A percentile compares a stretch with the other conserved stretches of the same genome.
Evolutionary conservation across 2,888 invertebrate species (phyloP).

Genomic region (Andricus quercusramuli): DNA sequence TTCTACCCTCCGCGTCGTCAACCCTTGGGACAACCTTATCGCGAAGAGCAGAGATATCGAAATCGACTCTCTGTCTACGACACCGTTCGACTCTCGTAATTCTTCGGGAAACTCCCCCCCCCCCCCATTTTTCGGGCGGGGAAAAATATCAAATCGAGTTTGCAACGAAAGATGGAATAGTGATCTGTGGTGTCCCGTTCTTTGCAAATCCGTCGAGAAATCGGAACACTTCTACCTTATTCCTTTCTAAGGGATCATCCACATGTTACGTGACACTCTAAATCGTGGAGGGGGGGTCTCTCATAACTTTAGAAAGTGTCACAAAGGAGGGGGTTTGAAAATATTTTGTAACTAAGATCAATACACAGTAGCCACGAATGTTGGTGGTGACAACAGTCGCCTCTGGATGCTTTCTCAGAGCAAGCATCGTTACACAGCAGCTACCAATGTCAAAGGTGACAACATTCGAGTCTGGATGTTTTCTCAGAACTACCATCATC

Average conservation of each 20-base stretch:
- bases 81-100: constrained; percentile 69
- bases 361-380: no score
- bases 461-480: no score
- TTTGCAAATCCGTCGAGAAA: constrained; percentile 1
- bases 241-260: background rate
- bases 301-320: no score
- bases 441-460: no score
- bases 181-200: constrained; percentile 24
- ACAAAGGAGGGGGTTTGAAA: no score
- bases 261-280: no score
- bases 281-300: no score
- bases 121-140: constrained; percentile 63
- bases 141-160: constrained; percentile 70
- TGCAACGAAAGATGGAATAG: constrained; percentile 58
- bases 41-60: constrained; percentile 62
- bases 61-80: constrained; percentile 67
- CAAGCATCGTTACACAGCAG: no score
- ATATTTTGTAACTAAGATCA: no score
- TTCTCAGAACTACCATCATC: no score
- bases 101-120: constrained; percentile 65
- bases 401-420: no score
- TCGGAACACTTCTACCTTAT: constrained; percentile 9
- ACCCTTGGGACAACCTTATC: constrained; percentile 63
- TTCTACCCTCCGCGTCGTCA: constrained; percentile 16
- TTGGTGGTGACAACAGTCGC: no score